Percentiles rank a stretch among this genome's conserved stretches.
Evolutionary conservation across 2,888 invertebrate species (phyloP).

Genomic region (Cordylochernes scorpioides): DNA sequence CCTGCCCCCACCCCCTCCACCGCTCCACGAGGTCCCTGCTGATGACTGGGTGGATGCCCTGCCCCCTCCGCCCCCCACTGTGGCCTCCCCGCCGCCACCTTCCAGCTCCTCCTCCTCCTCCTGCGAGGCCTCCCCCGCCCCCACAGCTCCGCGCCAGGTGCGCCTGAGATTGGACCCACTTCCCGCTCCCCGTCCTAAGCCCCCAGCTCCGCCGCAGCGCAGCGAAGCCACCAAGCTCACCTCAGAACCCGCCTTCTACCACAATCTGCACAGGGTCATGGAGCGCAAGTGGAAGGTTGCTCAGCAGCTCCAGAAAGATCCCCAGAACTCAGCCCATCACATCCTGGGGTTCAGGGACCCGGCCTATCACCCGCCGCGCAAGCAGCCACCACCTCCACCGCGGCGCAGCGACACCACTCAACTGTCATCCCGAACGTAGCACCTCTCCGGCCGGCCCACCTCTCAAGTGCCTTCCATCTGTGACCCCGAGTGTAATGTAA

Average conservation of each 20-base stretch:
- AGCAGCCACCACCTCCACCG: conserved; percentile 69
- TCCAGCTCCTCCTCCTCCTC: conserved; percentile 14
- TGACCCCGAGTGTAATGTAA: no score
- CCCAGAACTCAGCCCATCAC: conserved; percentile 64
- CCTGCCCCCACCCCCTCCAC: conserved; percentile 19
- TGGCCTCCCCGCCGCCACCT: conserved; percentile 14
- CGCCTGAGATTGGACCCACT: conserved; percentile 1
- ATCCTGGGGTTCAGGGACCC: conserved; percentile 49
- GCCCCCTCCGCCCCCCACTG: conserved; percentile 16
- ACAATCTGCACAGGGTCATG: conserved; percentile 71
- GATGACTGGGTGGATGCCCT: conserved; percentile 10
- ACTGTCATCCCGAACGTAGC: no score
- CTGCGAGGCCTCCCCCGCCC: conserved; percentile 10
- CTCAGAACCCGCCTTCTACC: conserved; percentile 34
- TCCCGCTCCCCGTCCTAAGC: conserved; percentile 6
- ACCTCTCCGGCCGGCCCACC: no score
- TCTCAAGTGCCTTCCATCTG: no score
- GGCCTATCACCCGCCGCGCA: conserved; percentile 17
- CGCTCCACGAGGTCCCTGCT: conserved; percentile 15
- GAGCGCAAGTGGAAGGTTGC: conserved; percentile 64
- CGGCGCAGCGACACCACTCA: conserved; percentile 67
- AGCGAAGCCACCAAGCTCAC: conserved; percentile 44
- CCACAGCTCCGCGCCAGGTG: no score
- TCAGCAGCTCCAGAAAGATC: conserved; percentile 63
- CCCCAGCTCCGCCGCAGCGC: conserved; percentile 36